phyloP scores from a whole-genome alignment of 2,888 invertebrate genomes.

The Dichetophora obliterata region DNA sequence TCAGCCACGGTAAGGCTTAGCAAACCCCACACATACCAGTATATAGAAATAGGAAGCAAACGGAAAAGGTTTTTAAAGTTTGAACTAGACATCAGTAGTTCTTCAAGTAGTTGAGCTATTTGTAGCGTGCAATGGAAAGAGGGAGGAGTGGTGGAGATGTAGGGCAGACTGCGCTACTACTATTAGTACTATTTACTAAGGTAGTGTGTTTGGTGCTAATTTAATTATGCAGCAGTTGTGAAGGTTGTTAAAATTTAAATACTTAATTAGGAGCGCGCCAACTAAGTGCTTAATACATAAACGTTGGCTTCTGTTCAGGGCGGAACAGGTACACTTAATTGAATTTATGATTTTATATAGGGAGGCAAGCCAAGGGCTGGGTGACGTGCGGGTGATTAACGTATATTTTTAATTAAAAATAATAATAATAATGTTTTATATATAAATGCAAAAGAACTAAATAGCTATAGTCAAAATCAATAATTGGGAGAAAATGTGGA shows the following conservation, averaged over 20 bases:
- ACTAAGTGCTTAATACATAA: neutral
- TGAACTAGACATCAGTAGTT: neutral
- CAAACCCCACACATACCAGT: neutral
- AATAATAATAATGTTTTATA: neutral
- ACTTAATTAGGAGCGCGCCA: slow-evolving; percentile 34
- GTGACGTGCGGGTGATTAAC: slow-evolving; percentile 7
- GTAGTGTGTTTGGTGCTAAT: slow-evolving; percentile 25
- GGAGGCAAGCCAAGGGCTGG: neutral
- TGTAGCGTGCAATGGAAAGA: neutral
- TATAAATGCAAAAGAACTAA: slow-evolving; percentile 7
- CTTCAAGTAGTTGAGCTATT: neutral
- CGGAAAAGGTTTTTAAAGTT: neutral
- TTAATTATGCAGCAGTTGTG: slow-evolving; percentile 28
- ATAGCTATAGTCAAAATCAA: neutral
- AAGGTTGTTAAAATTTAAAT: slow-evolving; percentile 44
- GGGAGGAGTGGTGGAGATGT: neutral
- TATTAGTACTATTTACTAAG: neutral
- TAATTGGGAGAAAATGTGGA: neutral
- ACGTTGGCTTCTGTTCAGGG: neutral
- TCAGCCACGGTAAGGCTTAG: neutral
- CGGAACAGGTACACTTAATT: neutral
- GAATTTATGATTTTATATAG: neutral
- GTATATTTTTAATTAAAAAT: neutral
- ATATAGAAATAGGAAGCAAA: neutral
- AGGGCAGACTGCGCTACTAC: neutral